Evolutionary conservation across 2,888 invertebrate genomes (phyloP).

Genomic region (Temnothorax rugatulus): DNA sequence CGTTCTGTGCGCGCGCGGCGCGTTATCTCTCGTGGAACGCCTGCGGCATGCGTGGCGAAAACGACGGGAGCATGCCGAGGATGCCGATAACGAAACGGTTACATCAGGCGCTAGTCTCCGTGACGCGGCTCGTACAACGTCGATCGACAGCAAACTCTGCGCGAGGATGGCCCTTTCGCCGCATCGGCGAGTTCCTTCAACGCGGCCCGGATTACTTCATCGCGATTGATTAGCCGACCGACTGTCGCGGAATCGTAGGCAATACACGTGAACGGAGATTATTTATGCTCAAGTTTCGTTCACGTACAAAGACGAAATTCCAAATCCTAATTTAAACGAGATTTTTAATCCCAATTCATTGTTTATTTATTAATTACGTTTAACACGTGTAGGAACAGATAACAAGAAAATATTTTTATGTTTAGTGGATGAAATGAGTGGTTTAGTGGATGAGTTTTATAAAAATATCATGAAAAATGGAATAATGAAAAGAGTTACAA

Average conservation of each 20-base stretch:
- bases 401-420: not conserved
- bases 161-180: not conserved
- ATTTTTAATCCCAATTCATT: not conserved
- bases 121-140: not conserved
- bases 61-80: conserved; percentile 73
- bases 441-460: too few relatives aligned
- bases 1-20: conserved; percentile 76
- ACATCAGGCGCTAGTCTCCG: conserved; percentile 39
- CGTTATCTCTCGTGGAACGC: conserved; percentile 83
- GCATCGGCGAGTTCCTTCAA: not conserved
- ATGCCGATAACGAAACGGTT: conserved; percentile 79
- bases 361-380: not conserved
- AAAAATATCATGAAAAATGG: not conserved
- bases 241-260: not conserved
- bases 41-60: conserved; percentile 78
- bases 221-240: not conserved
- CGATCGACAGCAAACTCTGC: conserved; percentile 8
- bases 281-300: not conserved
- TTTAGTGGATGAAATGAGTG: not conserved
- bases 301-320: not conserved
- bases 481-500: not conserved
- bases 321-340: not conserved
- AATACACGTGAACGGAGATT: not conserved
- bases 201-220: too few relatives aligned
- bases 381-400: not conserved